These are phyloP conservation scores for Drosophila vallismaia DNA, from an alignment of 2,888 invertebrate genomes.

Conservation along the genomic window DNA sequence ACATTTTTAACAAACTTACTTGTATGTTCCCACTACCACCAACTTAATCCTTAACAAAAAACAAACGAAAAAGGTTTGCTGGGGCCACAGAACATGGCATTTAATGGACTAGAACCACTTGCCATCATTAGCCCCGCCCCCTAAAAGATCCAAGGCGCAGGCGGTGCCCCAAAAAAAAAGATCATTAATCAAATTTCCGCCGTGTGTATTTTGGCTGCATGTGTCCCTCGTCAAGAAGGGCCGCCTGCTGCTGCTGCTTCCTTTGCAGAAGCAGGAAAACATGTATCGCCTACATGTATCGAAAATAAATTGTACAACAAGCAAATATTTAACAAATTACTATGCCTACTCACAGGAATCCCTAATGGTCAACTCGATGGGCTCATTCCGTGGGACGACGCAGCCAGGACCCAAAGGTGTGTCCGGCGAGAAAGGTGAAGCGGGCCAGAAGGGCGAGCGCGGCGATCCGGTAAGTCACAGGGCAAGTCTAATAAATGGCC, in stretches of 20 bases:
- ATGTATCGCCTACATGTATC: constrained; percentile 59
- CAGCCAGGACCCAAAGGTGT: constrained; percentile 91
- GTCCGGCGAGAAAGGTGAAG: constrained; percentile 87
- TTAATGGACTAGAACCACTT: constrained; percentile 73
- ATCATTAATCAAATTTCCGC: constrained; percentile 75
- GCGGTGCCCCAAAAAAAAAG: constrained; percentile 28
- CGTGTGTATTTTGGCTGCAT: constrained; percentile 43
- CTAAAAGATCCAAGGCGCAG: constrained; percentile 1
- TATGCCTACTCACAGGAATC: constrained; percentile 85
- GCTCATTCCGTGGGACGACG: constrained; percentile 86
- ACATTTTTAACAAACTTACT: constrained; percentile 71
- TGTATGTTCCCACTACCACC: constrained; percentile 55
- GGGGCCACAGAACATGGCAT: constrained; percentile 53
- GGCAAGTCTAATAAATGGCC: constrained; percentile 47
- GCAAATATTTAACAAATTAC: constrained; percentile 80
- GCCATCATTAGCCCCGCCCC: constrained; percentile 63
- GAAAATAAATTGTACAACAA: constrained; percentile 78
- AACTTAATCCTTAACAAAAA: constrained; percentile 32
- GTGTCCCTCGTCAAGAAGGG: constrained; percentile 52
- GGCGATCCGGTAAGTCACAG: constrained; percentile 88
- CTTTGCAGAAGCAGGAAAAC: constrained; percentile 50
- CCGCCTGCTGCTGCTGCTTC: constrained; percentile 3
- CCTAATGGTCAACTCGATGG: constrained; percentile 86
- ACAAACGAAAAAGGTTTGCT: constrained; percentile 48
- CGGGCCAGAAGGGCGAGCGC: constrained; percentile 88